Evolutionary conservation across 2,797 vertebrate species (phyloP).

Genomic region (Mycteria americana): DNA sequence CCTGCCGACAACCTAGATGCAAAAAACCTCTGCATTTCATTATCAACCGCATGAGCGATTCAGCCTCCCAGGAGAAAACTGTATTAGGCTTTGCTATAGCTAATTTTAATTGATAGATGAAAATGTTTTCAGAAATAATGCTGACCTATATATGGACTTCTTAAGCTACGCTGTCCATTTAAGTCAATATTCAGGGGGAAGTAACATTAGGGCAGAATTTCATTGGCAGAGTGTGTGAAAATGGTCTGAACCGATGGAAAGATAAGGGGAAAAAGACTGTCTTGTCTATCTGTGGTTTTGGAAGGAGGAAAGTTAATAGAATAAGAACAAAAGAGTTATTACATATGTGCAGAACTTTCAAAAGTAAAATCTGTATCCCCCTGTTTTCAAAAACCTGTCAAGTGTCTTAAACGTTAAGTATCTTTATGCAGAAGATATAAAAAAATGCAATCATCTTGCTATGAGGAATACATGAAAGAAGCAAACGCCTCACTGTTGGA

Average conservation of each 20-base stretch:
- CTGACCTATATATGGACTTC: slow-evolving; percentile 54
- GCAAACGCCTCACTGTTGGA: neutral
- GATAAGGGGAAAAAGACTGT: neutral
- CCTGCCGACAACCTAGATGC: neutral
- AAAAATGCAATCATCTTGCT: slow-evolving; percentile 19
- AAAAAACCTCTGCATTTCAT: neutral
- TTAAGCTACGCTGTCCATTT: slow-evolving; percentile 16
- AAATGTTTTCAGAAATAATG: slow-evolving; percentile 52
- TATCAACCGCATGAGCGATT: neutral
- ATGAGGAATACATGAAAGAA: slow-evolving; percentile 12
- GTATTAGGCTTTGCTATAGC: neutral
- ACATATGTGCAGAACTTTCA: neutral
- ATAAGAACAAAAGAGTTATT: neutral
- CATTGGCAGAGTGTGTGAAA: neutral
- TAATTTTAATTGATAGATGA: slow-evolving; percentile 43
- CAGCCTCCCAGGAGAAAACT: slow-evolving; percentile 4
- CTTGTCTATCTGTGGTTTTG: neutral
- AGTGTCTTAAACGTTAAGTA: slow-evolving; percentile 1
- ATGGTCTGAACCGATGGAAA: slow-evolving; percentile 11
- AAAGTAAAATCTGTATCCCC: neutral
- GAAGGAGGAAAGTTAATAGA: neutral
- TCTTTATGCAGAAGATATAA: neutral
- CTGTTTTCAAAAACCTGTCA: slow-evolving; percentile 24
- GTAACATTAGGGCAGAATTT: neutral
- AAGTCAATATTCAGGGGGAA: slow-evolving; percentile 39